A percentile compares a stretch with the other conserved stretches of the same genome.
Conservation (phyloP, 2,888 invertebrate genomes). For the Lucinisca nassula region DNA sequence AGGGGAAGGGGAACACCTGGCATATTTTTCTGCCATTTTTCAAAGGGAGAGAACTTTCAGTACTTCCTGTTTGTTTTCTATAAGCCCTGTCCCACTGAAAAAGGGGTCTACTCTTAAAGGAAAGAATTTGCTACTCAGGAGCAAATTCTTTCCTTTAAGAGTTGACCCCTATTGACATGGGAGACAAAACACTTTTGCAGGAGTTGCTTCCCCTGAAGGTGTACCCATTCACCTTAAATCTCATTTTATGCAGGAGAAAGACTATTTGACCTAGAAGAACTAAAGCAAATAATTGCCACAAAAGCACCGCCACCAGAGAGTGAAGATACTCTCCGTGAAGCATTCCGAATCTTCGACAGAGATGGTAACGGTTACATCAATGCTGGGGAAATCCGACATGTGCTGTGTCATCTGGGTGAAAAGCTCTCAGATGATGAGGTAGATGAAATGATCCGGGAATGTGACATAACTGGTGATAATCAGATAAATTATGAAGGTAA, state of each 20-base stretch:
- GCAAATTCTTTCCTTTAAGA: too few relatives aligned
- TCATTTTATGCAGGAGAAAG: slow-evolving; percentile 25
- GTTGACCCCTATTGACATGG: too few relatives aligned
- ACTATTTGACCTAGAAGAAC: slow-evolving; percentile 46
- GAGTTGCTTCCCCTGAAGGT: too few relatives aligned
- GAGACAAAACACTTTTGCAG: too few relatives aligned
- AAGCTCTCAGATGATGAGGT: slow-evolving; percentile 99
- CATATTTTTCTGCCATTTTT: too few relatives aligned
- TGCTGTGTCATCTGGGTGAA: slow-evolving; percentile 89
- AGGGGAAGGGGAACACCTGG: too few relatives aligned
- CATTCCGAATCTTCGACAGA: slow-evolving; percentile 99
- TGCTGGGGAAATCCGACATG: slow-evolving; percentile 89
- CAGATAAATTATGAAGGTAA: slow-evolving; percentile 64
- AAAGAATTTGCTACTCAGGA: too few relatives aligned
- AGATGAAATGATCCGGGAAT: slow-evolving; percentile 99
- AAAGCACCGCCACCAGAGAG: slow-evolving; percentile 59
- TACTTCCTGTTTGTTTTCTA: too few relatives aligned
- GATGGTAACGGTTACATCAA: slow-evolving; percentile 99
- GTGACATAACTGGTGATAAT: slow-evolving; percentile 86
- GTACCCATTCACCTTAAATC: too few relatives aligned
- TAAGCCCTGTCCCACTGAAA: too few relatives aligned
- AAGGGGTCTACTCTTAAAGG: too few relatives aligned
- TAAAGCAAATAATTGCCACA: slow-evolving; percentile 49
- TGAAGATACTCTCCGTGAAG: slow-evolving; percentile 90
- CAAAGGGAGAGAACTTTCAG: too few relatives aligned